Conservation (phyloP, 2,797 vertebrate species). For the Merluccius polli region DNA sequence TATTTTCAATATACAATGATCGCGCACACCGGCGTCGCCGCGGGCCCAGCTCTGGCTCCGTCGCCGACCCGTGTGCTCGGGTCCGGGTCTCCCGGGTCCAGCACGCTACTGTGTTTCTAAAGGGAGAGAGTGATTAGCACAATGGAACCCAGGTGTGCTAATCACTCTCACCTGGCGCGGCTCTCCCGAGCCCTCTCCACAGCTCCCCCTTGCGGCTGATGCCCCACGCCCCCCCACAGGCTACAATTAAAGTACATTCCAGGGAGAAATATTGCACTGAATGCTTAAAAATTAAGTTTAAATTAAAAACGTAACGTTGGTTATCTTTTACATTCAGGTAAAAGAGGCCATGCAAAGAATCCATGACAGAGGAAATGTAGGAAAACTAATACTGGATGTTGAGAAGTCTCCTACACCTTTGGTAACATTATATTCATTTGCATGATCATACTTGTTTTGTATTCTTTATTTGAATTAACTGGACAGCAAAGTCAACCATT, state of each 20-base stretch:
- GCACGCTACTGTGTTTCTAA: too few relatives aligned
- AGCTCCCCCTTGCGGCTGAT: too few relatives aligned
- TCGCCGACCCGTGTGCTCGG: too few relatives aligned
- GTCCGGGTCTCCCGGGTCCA: too few relatives aligned
- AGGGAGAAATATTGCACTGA: background rate
- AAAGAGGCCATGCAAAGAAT: conserved; percentile 99
- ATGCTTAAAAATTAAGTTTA: background rate
- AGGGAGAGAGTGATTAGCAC: too few relatives aligned
- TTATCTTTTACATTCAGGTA: conserved; percentile 75
- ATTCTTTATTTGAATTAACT: conserved; percentile 1
- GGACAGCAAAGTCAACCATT: background rate
- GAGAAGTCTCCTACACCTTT: conserved; percentile 95
- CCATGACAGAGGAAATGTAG: conserved; percentile 96
- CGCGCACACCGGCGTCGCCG: too few relatives aligned
- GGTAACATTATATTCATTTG: conserved; percentile 70
- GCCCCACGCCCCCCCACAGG: too few relatives aligned
- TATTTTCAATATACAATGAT: too few relatives aligned
- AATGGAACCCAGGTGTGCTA: too few relatives aligned
- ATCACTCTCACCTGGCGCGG: too few relatives aligned
- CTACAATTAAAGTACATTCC: background rate
- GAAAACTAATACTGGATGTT: conserved; percentile 95
- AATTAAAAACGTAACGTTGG: background rate
- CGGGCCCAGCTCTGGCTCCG: too few relatives aligned
- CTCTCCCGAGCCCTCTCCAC: too few relatives aligned
- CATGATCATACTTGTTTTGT: background rate